These are phyloP conservation scores for Trogon melanurus DNA, from an alignment of 2,113 vertebrate genomes.

Conservation along the genomic window DNA sequence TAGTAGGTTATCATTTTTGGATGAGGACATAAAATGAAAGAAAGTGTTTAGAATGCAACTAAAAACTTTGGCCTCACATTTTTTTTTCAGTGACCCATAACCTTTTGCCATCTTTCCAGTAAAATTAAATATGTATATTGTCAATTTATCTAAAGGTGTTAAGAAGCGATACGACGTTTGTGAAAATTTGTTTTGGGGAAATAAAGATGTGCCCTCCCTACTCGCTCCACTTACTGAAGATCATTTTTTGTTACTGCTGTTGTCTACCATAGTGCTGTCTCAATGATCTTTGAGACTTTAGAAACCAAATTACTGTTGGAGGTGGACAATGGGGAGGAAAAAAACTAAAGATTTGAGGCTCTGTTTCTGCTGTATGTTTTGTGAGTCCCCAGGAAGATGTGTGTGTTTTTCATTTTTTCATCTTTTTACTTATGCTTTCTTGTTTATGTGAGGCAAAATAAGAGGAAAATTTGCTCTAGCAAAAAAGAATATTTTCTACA, in stretches of 20 bases:
- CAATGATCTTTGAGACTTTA: neutral
- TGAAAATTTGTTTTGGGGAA: accelerated
- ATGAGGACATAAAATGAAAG: neutral
- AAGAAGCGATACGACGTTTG: neutral
- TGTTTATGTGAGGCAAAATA: neutral
- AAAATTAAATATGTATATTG: neutral
- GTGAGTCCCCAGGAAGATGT: neutral
- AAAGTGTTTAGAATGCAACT: neutral
- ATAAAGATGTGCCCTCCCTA: accelerated
- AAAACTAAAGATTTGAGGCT: neutral
- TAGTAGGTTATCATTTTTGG: neutral
- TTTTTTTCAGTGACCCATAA: neutral
- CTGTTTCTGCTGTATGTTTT: neutral
- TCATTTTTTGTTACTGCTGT: neutral
- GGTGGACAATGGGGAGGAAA: neutral
- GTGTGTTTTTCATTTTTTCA: neutral
- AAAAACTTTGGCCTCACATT: neutral
- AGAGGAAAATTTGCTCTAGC: neutral
- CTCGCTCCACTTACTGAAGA: neutral
- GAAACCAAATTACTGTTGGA: neutral
- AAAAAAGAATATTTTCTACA: neutral
- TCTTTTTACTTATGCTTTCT: neutral
- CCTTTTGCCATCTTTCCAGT: neutral
- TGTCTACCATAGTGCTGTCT: neutral
- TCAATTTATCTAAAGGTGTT: neutral